These are phyloP conservation scores for Chrysodeixis includens DNA, from an alignment of 2,888 invertebrate species.

Conservation along the genomic window DNA sequence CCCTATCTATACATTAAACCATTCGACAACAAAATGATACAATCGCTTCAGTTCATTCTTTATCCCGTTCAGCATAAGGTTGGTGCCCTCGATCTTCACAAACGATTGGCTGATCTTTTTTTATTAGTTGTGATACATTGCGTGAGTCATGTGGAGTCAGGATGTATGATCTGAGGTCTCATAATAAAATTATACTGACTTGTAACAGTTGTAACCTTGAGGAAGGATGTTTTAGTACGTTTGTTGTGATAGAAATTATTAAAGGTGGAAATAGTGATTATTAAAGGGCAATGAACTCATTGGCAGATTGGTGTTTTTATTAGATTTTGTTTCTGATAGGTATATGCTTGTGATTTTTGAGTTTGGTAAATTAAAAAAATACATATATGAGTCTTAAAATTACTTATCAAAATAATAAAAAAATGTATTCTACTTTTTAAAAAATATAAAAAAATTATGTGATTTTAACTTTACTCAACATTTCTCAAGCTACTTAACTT, in stretches of 20 bases:
- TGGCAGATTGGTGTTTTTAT: no score
- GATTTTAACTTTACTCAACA: not conserved
- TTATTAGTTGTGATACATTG: constrained; percentile 75
- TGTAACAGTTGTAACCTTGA: not conserved
- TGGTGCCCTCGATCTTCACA: constrained; percentile 86
- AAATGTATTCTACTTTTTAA: no score
- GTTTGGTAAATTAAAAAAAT: no score
- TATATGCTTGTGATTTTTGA: no score
- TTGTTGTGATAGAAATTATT: no score
- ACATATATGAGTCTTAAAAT: no score
- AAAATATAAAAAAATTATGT: no score
- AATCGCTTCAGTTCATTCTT: constrained; percentile 58
- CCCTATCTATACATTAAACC: not conserved
- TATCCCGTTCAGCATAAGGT: constrained; percentile 69
- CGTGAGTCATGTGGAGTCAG: constrained; percentile 61
- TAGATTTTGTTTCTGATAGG: no score
- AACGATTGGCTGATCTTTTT: constrained; percentile 83
- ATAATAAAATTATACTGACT: not conserved
- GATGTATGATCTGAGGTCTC: constrained; percentile 20
- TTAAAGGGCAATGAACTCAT: no score
- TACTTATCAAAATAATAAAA: no score
- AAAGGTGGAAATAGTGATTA: no score
- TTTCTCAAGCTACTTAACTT: not conserved
- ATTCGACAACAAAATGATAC: not conserved
- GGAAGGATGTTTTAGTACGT: no score